Conservation (phyloP, 1,140 invertebrate genomes). For the Uloborus diversus region DNA sequence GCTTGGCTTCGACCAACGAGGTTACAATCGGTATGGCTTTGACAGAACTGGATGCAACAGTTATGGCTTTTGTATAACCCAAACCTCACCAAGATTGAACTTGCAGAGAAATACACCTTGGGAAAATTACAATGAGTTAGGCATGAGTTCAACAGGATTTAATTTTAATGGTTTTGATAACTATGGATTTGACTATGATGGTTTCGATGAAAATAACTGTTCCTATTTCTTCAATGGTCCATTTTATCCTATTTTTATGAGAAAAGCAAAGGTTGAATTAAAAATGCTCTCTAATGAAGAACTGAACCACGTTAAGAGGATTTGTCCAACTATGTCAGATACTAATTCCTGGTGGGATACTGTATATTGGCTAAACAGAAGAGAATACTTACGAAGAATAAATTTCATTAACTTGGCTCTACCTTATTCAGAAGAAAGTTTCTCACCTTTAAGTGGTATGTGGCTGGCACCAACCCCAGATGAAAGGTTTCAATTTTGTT, state of each 20-base stretch:
- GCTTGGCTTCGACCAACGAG: slow-evolving; percentile 34
- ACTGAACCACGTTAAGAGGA: slow-evolving; percentile 16
- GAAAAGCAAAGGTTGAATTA: slow-evolving; percentile 6
- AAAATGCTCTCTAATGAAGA: not conserved
- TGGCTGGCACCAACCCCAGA: slow-evolving; percentile 42
- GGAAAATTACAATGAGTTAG: slow-evolving; percentile 29
- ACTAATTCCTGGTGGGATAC: slow-evolving; percentile 42
- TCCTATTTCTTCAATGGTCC: slow-evolving; percentile 44
- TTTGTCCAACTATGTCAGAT: slow-evolving; percentile 21
- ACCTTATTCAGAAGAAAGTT: not conserved
- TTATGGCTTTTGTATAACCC: slow-evolving; percentile 15
- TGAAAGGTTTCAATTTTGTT: slow-evolving; percentile 23
- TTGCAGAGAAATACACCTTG: not conserved
- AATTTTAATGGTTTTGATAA: slow-evolving; percentile 46
- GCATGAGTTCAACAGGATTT: slow-evolving; percentile 26
- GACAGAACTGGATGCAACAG: slow-evolving; percentile 39
- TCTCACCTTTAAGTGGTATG: not conserved
- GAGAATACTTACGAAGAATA: not conserved
- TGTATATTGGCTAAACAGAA: slow-evolving; percentile 33
- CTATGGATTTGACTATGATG: slow-evolving; percentile 50
- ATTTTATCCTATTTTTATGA: slow-evolving; percentile 49
- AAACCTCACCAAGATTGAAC: not conserved
- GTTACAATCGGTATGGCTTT: slow-evolving; percentile 51
- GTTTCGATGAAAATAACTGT: slow-evolving; percentile 45
- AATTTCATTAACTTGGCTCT: not conserved